Base-by-base conservation (phyloP, 2,888 invertebrate genomes). In the Nomada goodeniana region DNA sequence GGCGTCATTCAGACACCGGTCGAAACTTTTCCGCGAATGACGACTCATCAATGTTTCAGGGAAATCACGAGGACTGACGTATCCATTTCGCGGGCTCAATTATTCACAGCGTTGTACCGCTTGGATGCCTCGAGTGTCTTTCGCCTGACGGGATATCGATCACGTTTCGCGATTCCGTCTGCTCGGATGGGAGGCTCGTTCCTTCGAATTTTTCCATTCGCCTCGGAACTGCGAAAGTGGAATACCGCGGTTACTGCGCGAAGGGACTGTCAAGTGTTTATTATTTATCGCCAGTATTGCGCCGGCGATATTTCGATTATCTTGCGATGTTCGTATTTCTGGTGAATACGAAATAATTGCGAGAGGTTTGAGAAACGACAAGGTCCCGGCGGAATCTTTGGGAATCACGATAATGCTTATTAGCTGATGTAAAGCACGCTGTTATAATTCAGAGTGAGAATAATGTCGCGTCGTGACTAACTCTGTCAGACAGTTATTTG, bases 31-130 rank as follows among this genome's bases (percentile, higher is more conserved):
- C 64, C 79, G 50, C 63, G 70, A 76, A 80, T 80, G 80, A 76
- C 82, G 82, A 60, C 71, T 18, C 76, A 87, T 87, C 84, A 86
- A 86, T 79, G 76, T 86, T 87, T 87, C 88, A 87, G 60, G 80
- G 73, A 84, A 87, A 87, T 88, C 87, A 82, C 86, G 76, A 42
- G 71, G 82, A 76, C 78, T 82, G 88, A 86, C 82, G 86, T 80
- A 87, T 88, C 87, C 87, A 88, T 87, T 86, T 76, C 84, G 80
- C 53, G 79, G 70, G 26, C 76, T 87, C 82, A 82, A 88, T 87
- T 87, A 87, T 87, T 88, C 86, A 87, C 75, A 75, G 55, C 63
- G 20, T 20, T 10, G 36, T 52, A 9, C 42, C 68, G 63, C 74
- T 50, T 15, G 74, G 69, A 71, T 36, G 59, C 57, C 64, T 68